Base-by-base conservation (phyloP, 2,888 invertebrate genomes). In the Heteropelma amictum region DNA sequence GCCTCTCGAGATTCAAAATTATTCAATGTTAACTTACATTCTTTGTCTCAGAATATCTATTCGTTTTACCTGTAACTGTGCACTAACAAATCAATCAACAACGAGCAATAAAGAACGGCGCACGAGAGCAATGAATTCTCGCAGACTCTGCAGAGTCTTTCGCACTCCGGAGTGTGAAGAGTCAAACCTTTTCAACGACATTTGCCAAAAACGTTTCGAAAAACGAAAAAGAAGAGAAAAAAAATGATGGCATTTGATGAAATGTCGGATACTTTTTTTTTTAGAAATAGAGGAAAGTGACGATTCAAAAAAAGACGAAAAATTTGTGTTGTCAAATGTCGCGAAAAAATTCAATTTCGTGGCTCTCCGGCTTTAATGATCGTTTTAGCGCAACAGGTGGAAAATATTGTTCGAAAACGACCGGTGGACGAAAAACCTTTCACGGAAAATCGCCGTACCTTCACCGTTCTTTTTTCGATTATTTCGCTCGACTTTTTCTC, bases 391-490 rank as follows among this genome's bases (percentile, higher is more conserved):
- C 19, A 45, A 64, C 38, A 54, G 30, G 8, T 40, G 30, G 21
- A 30, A 74, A 26, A 14, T 58, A n/a, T 71, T 14, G 6, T 45
- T 61, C 26, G 17, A 23, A 38, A 14, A 28, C 19, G 14, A 49
- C 40, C 19, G 21, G 58, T 26, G 56, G 26, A 38, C 35, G 28
- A 56, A 49, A 12, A 61, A 33, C 64, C 40, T 45, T 56, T 58
- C 71, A 40, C n/a, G 19, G 65, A 33, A 60, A 65, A 64, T 17
- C 69, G 69, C n/a, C 51, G 58, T 64, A 49, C 56, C 49, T 64
- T 58, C 40, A 33, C 12, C 4, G 40, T 4, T 38, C 12, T 38
- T 12, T 10, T 6, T 35, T 61, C 35, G 35, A n/a, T 23, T 35
- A 45, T 17, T 49, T 19, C 42, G 17, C 14, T 14, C 51, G 54